Evolutionary conservation across 2,888 invertebrate genomes (phyloP).

Genomic region (Lordiphosa andalusiaca): DNA sequence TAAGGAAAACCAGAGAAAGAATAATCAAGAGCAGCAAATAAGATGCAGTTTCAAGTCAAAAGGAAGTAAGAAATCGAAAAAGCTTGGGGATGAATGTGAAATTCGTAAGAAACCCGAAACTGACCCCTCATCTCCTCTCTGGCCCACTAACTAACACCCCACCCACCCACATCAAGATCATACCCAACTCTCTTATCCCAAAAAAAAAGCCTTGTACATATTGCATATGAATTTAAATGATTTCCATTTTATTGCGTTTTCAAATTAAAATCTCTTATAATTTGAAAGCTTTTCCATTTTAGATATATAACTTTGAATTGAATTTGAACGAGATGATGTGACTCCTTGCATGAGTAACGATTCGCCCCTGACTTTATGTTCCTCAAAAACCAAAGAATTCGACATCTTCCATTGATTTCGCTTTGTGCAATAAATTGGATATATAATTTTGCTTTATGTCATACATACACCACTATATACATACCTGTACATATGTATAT

Average conservation of each 20-base stretch:
- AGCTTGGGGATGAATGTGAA: too few relatives aligned
- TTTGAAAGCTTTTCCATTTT: slow-evolving; percentile 18
- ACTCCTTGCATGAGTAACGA: slow-evolving; percentile 81
- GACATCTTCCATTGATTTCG: slow-evolving; percentile 26
- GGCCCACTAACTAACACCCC: too few relatives aligned
- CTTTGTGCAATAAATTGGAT: slow-evolving; percentile 72
- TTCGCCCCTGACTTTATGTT: slow-evolving; percentile 77
- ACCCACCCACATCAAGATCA: too few relatives aligned
- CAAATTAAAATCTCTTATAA: slow-evolving; percentile 22
- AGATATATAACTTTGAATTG: slow-evolving; percentile 18
- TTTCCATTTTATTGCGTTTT: slow-evolving; percentile 5
- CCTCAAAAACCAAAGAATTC: slow-evolving; percentile 5
- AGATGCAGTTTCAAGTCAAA: too few relatives aligned
- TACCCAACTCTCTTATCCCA: background rate
- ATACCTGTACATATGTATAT: background rate
- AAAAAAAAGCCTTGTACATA: slow-evolving; percentile 48
- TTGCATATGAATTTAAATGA: slow-evolving; percentile 54
- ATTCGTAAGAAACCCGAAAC: too few relatives aligned
- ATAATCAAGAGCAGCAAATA: too few relatives aligned
- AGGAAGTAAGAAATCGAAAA: too few relatives aligned
- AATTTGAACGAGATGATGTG: slow-evolving; percentile 28
- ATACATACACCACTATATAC: slow-evolving; percentile 18
- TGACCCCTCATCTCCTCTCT: too few relatives aligned
- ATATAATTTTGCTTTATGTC: slow-evolving; percentile 11
- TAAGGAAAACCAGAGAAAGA: too few relatives aligned